phyloP scores from a whole-genome alignment of 1,140 invertebrate genomes.

The Drosophila equinoxialis region DNA sequence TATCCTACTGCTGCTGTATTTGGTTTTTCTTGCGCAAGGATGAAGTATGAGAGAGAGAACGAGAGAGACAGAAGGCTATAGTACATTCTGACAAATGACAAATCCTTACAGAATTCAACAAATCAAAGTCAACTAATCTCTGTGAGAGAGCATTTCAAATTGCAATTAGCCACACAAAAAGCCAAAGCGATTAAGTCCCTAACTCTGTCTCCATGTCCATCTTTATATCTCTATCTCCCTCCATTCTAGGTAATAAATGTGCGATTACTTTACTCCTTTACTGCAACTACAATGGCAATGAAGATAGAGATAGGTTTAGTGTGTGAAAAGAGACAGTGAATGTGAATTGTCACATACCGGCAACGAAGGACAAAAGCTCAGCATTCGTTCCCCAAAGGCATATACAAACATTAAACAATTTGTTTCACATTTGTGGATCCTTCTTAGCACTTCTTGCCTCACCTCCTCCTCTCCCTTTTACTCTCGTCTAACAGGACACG shows the following conservation, averaged over 20 bases:
- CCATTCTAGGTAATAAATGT: slow-evolving; percentile 49
- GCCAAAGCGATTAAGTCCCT: slow-evolving; percentile 46
- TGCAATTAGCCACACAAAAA: slow-evolving; percentile 61
- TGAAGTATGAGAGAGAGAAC: background rate
- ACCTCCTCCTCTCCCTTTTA: background rate
- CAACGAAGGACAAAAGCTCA: slow-evolving; percentile 34
- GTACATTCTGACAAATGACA: slow-evolving; percentile 1
- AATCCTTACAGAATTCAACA: slow-evolving; percentile 26
- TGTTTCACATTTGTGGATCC: slow-evolving; percentile 59
- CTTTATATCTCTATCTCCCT: background rate
- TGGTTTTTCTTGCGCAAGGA: background rate
- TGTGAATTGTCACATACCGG: slow-evolving; percentile 47
- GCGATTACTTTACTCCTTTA: slow-evolving; percentile 46
- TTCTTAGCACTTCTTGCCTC: slow-evolving; percentile 18
- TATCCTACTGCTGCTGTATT: background rate
- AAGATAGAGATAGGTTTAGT: background rate
- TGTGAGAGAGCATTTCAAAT: slow-evolving; percentile 50
- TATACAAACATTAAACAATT: slow-evolving; percentile 61
- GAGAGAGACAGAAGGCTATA: no score
- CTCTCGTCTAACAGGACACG: slow-evolving; percentile 15
- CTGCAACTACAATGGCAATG: background rate
- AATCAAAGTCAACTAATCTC: slow-evolving; percentile 52
- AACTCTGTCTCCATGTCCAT: background rate
- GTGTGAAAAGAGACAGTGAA: slow-evolving; percentile 23
- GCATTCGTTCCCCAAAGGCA: slow-evolving; percentile 14